Conservation (phyloP, 2,888 invertebrate genomes). For the Pseudoips prasinana region DNA sequence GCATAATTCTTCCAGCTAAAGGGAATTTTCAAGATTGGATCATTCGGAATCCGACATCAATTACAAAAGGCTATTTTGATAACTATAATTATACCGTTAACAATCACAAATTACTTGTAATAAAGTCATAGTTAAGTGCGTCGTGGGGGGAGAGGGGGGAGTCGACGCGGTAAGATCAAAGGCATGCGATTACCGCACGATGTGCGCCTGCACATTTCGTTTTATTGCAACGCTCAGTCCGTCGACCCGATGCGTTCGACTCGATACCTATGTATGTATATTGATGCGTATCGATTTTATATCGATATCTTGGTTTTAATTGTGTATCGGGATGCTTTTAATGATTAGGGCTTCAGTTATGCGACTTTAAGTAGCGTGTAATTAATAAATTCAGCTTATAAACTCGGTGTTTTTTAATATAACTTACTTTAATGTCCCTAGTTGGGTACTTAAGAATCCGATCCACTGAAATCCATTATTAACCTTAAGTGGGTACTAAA, state of each 20-base stretch:
- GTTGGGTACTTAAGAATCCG: too few species aligned
- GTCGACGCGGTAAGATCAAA: constrained; percentile 62
- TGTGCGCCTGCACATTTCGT: constrained; percentile 54
- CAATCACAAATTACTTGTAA: constrained; percentile 55
- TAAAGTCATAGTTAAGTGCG: constrained; percentile 46
- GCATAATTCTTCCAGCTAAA: constrained; percentile 13
- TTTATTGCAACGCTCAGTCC: constrained; percentile 43
- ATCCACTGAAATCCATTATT: too few species aligned
- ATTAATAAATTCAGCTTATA: not conserved
- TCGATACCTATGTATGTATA: not conserved
- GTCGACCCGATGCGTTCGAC: constrained; percentile 43
- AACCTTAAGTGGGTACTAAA: too few species aligned
- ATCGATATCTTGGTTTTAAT: constrained; percentile 28
- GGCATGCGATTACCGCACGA: constrained; percentile 56
- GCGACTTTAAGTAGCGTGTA: not conserved
- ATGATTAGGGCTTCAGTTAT: constrained; percentile 4
- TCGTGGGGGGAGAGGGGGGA: constrained; percentile 7
- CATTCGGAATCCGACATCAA: constrained; percentile 9
- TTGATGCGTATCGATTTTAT: constrained; percentile 26
- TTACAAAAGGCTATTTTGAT: constrained; percentile 36
- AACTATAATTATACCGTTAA: constrained; percentile 49
- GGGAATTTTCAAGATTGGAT: constrained; percentile 22
- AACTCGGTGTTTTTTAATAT: not conserved
- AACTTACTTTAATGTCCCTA: too few species aligned
- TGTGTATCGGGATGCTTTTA: constrained; percentile 6